Evolutionary conservation across 2,888 invertebrate species (phyloP).

Genomic region (Hirtodrosophila histrioides): DNA sequence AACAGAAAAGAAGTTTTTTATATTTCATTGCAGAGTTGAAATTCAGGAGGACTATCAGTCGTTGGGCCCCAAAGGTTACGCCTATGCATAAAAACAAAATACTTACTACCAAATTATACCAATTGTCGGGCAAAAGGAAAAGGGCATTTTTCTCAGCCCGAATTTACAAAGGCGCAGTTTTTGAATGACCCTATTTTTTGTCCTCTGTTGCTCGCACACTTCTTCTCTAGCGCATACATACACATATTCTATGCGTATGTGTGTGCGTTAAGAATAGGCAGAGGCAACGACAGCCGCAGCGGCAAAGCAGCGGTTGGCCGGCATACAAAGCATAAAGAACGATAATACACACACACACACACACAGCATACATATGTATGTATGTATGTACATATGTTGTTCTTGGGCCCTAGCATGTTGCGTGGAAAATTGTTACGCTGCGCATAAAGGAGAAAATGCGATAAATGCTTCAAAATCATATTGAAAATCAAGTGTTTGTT

Average conservation of each 20-base stretch:
- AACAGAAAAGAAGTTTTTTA: too few species aligned
- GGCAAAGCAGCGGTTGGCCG: slow-evolving; percentile 46
- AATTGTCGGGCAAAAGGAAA: slow-evolving; percentile 44
- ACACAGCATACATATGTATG: slow-evolving; percentile 23
- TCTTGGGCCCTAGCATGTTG: slow-evolving; percentile 54
- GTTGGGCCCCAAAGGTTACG: too few species aligned
- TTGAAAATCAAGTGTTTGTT: slow-evolving; percentile 19
- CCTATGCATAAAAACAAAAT: too few species aligned
- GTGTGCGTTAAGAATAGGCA: slow-evolving; percentile 62
- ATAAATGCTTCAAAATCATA: slow-evolving; percentile 43
- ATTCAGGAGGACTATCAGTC: too few species aligned
- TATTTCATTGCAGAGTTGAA: too few species aligned
- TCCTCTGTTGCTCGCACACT: slow-evolving; percentile 32
- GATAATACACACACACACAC: slow-evolving; percentile 54
- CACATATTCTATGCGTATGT: slow-evolving; percentile 30
- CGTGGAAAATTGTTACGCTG: slow-evolving; percentile 63
- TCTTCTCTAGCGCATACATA: slow-evolving; percentile 49
- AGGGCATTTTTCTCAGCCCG: slow-evolving; percentile 21
- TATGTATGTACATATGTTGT: slow-evolving; percentile 5
- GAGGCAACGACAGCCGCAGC: slow-evolving; percentile 34
- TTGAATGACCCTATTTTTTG: slow-evolving; percentile 72
- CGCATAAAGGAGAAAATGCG: slow-evolving; percentile 54
- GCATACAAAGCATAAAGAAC: slow-evolving; percentile 70
- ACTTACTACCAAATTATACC: slow-evolving; percentile 10
- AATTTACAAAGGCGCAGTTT: slow-evolving; percentile 25